Base-by-base conservation (phyloP, 2,113 vertebrate genomes). In the Elachura formosa region DNA sequence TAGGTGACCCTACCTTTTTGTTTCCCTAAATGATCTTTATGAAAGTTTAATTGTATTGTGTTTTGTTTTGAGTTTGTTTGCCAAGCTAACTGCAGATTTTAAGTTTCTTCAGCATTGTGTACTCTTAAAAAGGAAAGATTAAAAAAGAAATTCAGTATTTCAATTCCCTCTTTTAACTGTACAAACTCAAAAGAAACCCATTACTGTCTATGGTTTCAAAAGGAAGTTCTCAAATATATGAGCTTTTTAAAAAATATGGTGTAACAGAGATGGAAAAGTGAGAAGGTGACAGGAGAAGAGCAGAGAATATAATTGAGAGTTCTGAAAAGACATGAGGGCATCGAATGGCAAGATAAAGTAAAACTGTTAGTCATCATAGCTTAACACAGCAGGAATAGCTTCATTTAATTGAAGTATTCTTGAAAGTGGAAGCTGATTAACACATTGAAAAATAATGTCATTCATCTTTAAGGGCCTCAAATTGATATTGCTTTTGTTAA, bases 101-200 rank as follows among this genome's bases (percentile, higher is more conserved):
- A n/a, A 55, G 41, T 76, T 90, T 87, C 51, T 93, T 88, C 36
- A 85, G 43, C 24, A 11, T 40, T 5, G 1, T 80, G 45, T 86
- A 84, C 73, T 51, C 55, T 84, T n/a, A n/a, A n/a, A n/a, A n/a
- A n/a, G n/a, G n/a, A n/a, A 92, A 38, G 21, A 80, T 90, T 75
- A 84, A 90, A 95, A 86, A 89, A 73, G n/a, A 87, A 95, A 87
- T 92, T 54, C 69, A 43, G 25, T 81, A 36, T 90, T 83, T 95
- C 75, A 26, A 61, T 95, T 95, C 64, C 31, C 38, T 83, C 83
- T 95, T 94, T 85, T 67, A 86, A 55, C 40, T 80, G 6, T 40
- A 16, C 2, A 6, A 88, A 83, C 55, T 86, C 59, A 61, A 90
- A 94, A 58, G 31, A 79, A 88, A 45, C 43, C 14, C 33, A 46